Base-by-base conservation (phyloP, 2,797 vertebrate genomes). In the Cacajao melanocephalus region DNA sequence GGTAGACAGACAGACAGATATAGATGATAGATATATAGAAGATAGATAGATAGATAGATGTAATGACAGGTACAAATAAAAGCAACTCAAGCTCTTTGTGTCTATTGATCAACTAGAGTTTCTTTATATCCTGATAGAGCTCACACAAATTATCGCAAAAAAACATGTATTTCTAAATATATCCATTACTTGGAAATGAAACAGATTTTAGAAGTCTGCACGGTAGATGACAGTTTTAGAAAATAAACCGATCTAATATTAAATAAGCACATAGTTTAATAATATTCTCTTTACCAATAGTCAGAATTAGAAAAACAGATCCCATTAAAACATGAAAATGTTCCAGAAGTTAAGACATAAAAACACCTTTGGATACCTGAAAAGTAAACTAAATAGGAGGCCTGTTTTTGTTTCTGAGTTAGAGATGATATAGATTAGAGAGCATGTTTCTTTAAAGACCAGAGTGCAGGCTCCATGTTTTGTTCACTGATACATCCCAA, bases 81-180 rank as follows among this genome's bases (percentile, higher is more conserved):
- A 86, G 39, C n/a, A 83, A 46, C 30, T 80, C 83, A 14, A 94
- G 46, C 1, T 84, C 50, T 95, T 95, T 92, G 7, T 89, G 14
- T 94, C 46, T 94, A 44, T 48, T 87, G 9, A 44, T 55, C 26
- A 61, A 80, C 83, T 84, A 33, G 73, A 82, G n/a, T 61, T 82
- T 70, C 78, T 81, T 90, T 87, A 57, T 19, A 13, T 36, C 7
- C 28, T 84, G 75, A 64, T 12, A 70, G 28, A 87, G 14, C 6
- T 13, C 90, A 79, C 5, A 39, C 80, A 88, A 96, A 95, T 93
- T 79, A 73, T 58, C 50, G 55, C 39, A 89, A 90, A 92, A 9
- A 30, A 24, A 33, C 79, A 33, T 82, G 64, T 81, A 76, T 64
- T 86, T 96, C 15, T 70, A 95, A 94, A 87, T 72, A 70, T 72